Base-by-base conservation (phyloP, 1,140 invertebrate genomes). In the Apis laboriosa region DNA sequence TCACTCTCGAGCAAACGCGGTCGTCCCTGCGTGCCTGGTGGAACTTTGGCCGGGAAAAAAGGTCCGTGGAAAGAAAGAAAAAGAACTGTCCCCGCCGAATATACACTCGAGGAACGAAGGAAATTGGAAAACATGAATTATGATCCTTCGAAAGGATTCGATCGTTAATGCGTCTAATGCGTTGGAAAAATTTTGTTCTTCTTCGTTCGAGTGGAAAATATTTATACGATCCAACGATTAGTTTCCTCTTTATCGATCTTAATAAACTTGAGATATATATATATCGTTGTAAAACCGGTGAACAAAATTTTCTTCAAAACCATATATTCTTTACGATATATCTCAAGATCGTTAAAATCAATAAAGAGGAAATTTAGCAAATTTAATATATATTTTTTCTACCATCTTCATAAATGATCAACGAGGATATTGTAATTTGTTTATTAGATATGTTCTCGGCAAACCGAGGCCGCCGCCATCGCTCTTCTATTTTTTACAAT, bases 1-100 rank as follows among this genome's bases (percentile, higher is more conserved):
- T 79, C 67, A 84, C 64, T 88, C 55, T 58, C 85, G 71, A 74
- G 60, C 80, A 77, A 49, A 51, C 67, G 43, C 12, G 28, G 63
- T 51, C 55, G n/a, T 61, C 53, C 43, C 58, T 56, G 58, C 81
- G 75, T 78, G 51, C 80, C 63, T 43, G 34, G 1, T 58, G 63
- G 58, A 77, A 70, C 49, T 66, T 61, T 15, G 11, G 55, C 15
- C 13, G 53, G 19, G 49, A 74, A 60, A 49, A 78, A 78, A 68
- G 66, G 51, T 34, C 28, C 21, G 28, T 58, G 61, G 34, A 55
- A n/a, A 24, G 2, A 24, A 9, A 24, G 9, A 34, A 5, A 34
- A 19, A 9, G 3, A 11, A 21, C 28, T 34, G n/a, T 24, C 15
- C 15, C 12, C 43, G 49, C 21, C 21, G 61, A 76, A 58, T 55